phyloP scores from a whole-genome alignment of 2,113 vertebrate species.

The Loxodonta africana region DNA sequence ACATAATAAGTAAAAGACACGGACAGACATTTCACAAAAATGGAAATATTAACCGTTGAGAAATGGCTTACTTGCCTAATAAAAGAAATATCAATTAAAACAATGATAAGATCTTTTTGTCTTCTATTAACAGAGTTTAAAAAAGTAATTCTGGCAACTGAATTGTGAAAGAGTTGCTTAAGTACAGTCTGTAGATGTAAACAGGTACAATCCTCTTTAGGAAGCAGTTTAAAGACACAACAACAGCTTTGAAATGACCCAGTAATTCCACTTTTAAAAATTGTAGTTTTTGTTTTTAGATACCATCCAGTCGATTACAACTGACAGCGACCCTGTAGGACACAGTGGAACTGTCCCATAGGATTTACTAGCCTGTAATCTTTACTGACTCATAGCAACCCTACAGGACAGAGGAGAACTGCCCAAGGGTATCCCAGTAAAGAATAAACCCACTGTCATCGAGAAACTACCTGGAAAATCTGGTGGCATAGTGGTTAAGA shows the following conservation, averaged over 20 bases:
- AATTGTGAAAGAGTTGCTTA: not conserved
- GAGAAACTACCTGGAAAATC: no score
- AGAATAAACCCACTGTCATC: no score
- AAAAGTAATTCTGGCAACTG: slow-evolving; percentile 22
- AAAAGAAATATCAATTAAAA: slow-evolving; percentile 6
- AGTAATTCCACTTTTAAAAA: slow-evolving; percentile 27
- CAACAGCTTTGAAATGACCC: not conserved
- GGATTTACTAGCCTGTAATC: not conserved
- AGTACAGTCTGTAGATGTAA: not conserved
- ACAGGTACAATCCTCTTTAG: not conserved
- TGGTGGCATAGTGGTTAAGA: no score
- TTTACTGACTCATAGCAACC: no score
- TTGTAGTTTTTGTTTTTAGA: not conserved
- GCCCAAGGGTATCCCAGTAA: no score
- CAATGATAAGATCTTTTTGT: not conserved
- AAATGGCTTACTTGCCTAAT: not conserved
- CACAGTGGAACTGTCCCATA: not conserved
- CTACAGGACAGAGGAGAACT: no score
- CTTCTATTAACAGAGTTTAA: not conserved
- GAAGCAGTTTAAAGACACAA: slow-evolving; percentile 6
- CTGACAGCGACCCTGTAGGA: not conserved
- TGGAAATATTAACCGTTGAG: not conserved
- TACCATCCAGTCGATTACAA: not conserved
- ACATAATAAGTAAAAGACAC: not conserved
- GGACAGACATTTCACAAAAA: slow-evolving; percentile 23